Percentiles rank a stretch among this genome's conserved stretches.
Conservation (phyloP, 2,113 vertebrate genomes). For the Halichoeres trimaculatus region DNA sequence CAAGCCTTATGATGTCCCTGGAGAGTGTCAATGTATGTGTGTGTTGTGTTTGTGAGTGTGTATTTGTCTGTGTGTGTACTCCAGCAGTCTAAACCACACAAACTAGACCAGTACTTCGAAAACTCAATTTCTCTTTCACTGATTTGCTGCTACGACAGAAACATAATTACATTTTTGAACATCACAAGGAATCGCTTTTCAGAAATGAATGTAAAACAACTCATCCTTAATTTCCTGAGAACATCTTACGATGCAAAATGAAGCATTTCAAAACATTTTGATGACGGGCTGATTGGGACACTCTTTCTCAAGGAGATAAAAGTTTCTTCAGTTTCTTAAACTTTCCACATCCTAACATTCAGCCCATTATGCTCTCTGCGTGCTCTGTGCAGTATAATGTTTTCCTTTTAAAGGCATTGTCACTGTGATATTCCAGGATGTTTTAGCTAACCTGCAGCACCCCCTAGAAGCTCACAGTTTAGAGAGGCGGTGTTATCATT, state of each 20-base stretch:
- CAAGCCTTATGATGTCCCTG: conserved; percentile 34
- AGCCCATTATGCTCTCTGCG: no score
- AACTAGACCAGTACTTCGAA: not conserved
- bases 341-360: no score
- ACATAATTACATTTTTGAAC: not conserved
- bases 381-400: no score
- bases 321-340: no score
- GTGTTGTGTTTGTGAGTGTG: not conserved
- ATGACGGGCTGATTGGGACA: no score
- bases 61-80: not conserved
- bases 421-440: no score
- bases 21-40: not conserved
- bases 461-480: no score
- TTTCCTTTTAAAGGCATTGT: no score
- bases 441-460: no score
- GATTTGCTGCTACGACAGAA: not conserved
- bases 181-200: not conserved
- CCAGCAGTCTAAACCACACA: not conserved
- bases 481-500: no score
- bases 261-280: no score
- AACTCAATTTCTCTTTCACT: not conserved
- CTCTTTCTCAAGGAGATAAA: no score
- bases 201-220: not conserved
- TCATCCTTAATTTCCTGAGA: not conserved
- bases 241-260: not conserved